Evolutionary conservation across 2,888 invertebrate genomes (phyloP).

Genomic region (Mycalesis mineus): DNA sequence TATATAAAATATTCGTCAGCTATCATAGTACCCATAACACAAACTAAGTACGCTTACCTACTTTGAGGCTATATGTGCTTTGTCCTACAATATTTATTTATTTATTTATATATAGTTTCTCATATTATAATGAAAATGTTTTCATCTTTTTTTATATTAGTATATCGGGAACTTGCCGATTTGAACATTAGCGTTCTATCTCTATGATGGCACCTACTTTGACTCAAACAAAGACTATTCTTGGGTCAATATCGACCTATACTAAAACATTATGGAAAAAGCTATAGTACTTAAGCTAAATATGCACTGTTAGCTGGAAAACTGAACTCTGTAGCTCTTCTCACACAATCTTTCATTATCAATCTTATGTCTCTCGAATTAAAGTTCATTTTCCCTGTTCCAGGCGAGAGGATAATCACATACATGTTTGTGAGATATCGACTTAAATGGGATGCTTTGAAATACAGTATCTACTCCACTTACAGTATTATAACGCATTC

Average conservation of each 20-base stretch:
- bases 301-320: conserved; percentile 26
- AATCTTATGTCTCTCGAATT: not conserved
- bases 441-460: conserved; percentile 68
- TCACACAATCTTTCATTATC: not conserved
- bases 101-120: no score
- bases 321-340: conserved; percentile 23
- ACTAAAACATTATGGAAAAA: conserved; percentile 9
- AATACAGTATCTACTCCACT: conserved; percentile 66
- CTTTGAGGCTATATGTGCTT: no score
- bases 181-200: no score
- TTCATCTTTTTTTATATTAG: no score
- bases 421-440: conserved; percentile 67
- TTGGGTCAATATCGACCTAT: conserved; percentile 4
- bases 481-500: conserved; percentile 64
- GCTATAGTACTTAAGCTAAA: conserved; percentile 21
- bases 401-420: conserved; percentile 64
- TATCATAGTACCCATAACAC: no score
- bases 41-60: no score
- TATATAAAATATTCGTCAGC: no score
- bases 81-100: no score
- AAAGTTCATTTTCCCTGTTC: conserved; percentile 27
- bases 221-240: not conserved
- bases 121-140: no score
- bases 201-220: no score
- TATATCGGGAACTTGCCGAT: no score